Conservation (phyloP, 2,888 invertebrate genomes). For the Bruchidius siliquastri region DNA sequence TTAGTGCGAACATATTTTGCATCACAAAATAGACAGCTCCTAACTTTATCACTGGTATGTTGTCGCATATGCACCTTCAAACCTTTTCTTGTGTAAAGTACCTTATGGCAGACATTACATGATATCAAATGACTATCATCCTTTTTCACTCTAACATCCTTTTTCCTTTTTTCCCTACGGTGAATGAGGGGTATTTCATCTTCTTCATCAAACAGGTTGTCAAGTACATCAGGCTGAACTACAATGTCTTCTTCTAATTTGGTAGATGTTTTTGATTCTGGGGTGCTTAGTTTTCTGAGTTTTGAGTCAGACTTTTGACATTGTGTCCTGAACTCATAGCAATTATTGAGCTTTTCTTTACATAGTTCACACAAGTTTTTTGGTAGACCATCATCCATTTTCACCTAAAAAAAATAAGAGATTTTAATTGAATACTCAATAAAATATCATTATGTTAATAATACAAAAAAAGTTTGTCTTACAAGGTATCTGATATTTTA, state of each 20-base stretch:
- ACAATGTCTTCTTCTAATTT: slow-evolving; percentile 31
- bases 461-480: too few relatives aligned
- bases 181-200: slow-evolving; percentile 28
- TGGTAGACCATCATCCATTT: slow-evolving; percentile 42
- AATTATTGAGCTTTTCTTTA: slow-evolving; percentile 40
- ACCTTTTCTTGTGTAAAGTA: slow-evolving; percentile 37
- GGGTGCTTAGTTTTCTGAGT: slow-evolving; percentile 33
- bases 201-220: slow-evolving; percentile 28
- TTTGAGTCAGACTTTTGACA: slow-evolving; percentile 44
- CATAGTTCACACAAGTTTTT: slow-evolving; percentile 40
- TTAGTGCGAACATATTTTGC: slow-evolving; percentile 40
- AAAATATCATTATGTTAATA: too few relatives aligned
- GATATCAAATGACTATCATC: slow-evolving; percentile 23
- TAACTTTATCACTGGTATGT: slow-evolving; percentile 41
- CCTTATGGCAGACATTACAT: slow-evolving; percentile 40
- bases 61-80: slow-evolving; percentile 38
- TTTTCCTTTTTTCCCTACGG: slow-evolving; percentile 20
- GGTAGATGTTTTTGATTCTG: slow-evolving; percentile 8
- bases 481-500: too few relatives aligned
- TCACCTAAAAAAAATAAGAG: slow-evolving; percentile 30
- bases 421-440: too few relatives aligned
- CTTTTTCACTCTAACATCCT: slow-evolving; percentile 19
- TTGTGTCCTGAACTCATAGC: slow-evolving; percentile 44
- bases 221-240: slow-evolving; percentile 31
- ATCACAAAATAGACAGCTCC: slow-evolving; percentile 39